Conservation (phyloP, 2,797 vertebrate species). For the Amazona finschi region DNA sequence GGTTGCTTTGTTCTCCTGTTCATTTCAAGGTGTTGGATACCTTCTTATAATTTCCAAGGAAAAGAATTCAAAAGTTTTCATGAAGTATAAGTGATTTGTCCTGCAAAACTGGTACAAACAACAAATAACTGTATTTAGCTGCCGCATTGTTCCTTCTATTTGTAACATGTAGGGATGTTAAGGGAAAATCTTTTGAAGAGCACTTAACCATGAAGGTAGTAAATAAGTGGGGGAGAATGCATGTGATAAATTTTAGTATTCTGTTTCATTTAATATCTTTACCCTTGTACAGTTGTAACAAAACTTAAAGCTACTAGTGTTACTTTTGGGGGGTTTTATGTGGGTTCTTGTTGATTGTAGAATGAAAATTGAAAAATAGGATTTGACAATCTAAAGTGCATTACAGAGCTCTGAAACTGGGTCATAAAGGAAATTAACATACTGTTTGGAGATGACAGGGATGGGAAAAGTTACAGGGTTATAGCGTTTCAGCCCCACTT, state of each 20-base stretch:
- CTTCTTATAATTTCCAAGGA: background rate
- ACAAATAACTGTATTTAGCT: background rate
- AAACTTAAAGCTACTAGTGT: background rate
- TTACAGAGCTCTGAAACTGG: background rate
- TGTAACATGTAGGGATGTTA: background rate
- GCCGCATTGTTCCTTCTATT: background rate
- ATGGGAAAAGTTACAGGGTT: background rate
- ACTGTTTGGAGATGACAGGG: background rate
- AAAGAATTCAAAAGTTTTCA: background rate
- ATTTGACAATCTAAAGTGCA: background rate
- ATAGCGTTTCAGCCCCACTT: background rate
- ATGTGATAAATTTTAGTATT: background rate
- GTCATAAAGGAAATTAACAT: background rate
- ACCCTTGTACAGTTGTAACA: background rate
- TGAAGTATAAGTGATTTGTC: background rate
- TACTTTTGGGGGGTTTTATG: background rate
- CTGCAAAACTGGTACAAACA: background rate
- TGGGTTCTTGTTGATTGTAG: background rate
- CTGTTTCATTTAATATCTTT: background rate
- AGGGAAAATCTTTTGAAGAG: background rate
- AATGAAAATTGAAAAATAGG: background rate
- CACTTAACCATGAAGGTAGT: background rate
- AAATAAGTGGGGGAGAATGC: background rate
- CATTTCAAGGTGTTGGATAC: background rate
- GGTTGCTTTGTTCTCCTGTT: background rate